These are phyloP conservation scores for Channa argus DNA, from an alignment of 2,113 vertebrate genomes.

Conservation along the genomic window DNA sequence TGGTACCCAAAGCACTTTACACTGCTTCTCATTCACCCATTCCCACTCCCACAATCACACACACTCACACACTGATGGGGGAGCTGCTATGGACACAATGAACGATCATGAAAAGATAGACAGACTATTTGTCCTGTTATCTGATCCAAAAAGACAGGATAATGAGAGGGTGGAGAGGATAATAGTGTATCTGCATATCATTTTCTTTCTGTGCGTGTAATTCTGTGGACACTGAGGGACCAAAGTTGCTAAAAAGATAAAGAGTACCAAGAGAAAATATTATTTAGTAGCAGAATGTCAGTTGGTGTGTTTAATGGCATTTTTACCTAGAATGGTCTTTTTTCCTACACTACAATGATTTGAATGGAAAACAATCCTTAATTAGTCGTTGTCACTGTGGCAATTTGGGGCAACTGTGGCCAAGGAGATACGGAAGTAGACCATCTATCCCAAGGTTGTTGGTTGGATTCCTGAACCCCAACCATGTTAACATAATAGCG, in stretches of 20 bases:
- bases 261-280: conserved; percentile 70
- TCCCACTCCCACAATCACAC: too few relatives aligned
- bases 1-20: too few relatives aligned
- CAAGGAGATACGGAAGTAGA: too few relatives aligned
- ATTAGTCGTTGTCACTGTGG: too few relatives aligned
- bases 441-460: too few relatives aligned
- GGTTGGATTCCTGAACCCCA: too few relatives aligned
- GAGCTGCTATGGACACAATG: conserved; percentile 75
- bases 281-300: conserved; percentile 30
- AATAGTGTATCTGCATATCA: conserved; percentile 7
- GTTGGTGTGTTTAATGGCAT: conserved; percentile 64
- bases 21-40: too few relatives aligned
- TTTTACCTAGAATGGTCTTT: conserved; percentile 2
- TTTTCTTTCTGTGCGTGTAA: conserved; percentile 1
- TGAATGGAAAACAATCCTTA: too few relatives aligned
- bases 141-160: conserved; percentile 84
- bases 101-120: conserved; percentile 86
- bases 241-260: conserved; percentile 86
- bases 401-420: too few relatives aligned
- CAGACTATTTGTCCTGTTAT: conserved; percentile 88
- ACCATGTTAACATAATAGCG: too few relatives aligned
- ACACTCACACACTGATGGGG: too few relatives aligned
- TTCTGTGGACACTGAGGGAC: conserved; percentile 80
- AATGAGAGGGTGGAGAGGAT: conserved; percentile 53
- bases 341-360: too few relatives aligned